Evolutionary conservation across 1,140 invertebrate species (phyloP).

Genomic region (Lasaia peninsularis): DNA sequence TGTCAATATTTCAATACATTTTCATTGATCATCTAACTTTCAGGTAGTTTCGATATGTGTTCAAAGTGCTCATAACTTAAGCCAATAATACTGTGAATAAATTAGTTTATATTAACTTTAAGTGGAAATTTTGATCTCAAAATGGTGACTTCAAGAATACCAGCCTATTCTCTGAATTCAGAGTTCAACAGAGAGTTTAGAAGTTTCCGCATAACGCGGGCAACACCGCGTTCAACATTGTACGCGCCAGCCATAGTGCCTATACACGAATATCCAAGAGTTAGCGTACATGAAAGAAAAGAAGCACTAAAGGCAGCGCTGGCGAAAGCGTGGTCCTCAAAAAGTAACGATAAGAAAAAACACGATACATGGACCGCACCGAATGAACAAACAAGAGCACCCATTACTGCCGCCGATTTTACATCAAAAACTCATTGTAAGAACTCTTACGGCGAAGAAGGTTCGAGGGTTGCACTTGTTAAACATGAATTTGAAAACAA

Average conservation of each 20-base stretch:
- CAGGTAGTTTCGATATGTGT: constrained; percentile 74
- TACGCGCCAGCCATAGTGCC: constrained; percentile 72
- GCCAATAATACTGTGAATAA: constrained; percentile 54
- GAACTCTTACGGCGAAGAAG: constrained; percentile 47
- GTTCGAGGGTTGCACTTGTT: constrained; percentile 55
- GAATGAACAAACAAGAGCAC: constrained; percentile 55
- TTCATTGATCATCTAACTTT: constrained; percentile 28
- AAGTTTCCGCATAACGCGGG: constrained; percentile 74
- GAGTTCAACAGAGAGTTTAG: constrained; percentile 78
- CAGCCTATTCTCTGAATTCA: constrained; percentile 76
- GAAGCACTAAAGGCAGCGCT: constrained; percentile 72
- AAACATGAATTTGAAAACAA: constrained; percentile 69
- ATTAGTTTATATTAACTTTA: constrained; percentile 41
- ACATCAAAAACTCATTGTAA: constrained; percentile 46
- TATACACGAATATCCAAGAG: constrained; percentile 73
- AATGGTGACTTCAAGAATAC: constrained; percentile 78
- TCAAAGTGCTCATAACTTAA: constrained; percentile 62
- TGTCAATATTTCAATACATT: constrained; percentile 46
- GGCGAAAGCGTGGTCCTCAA: constrained; percentile 75
- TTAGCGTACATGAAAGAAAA: constrained; percentile 71
- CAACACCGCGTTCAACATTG: constrained; percentile 64
- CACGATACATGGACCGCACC: constrained; percentile 68
- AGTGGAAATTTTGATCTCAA: constrained; percentile 74
- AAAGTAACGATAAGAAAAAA: constrained; percentile 72
- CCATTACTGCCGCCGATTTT: constrained; percentile 57